These are phyloP conservation scores for Pandemis corylana DNA, from an alignment of 2,888 invertebrate genomes.

Conservation along the genomic window DNA sequence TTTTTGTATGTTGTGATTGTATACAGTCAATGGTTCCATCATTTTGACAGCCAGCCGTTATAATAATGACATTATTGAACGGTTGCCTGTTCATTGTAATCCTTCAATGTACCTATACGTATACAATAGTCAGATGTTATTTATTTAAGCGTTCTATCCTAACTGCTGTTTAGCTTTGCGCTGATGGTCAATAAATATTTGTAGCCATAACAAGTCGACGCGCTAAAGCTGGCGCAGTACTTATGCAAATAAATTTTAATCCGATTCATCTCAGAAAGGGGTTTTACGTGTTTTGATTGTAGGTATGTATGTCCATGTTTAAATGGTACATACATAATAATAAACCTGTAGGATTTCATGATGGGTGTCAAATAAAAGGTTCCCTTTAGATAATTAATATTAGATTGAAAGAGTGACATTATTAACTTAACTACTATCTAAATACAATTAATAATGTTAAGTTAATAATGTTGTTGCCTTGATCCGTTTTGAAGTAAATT, in stretches of 20 bases:
- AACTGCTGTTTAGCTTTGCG: not conserved
- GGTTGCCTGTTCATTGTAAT: not conserved
- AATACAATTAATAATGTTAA: no score
- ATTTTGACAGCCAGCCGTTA: not conserved
- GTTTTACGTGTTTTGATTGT: not conserved
- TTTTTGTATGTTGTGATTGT: not conserved
- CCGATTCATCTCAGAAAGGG: not conserved
- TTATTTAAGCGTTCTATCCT: no score
- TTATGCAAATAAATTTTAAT: not conserved
- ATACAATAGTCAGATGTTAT: not conserved
- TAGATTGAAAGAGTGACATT: no score
- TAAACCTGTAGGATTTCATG: no score
- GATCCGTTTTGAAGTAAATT: no score
- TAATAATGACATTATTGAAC: not conserved
- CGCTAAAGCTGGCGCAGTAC: not conserved
- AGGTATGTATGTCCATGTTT: no score
- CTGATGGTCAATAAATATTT: not conserved
- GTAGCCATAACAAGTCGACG: not conserved
- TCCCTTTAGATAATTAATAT: no score
- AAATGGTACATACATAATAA: no score
- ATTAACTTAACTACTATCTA: no score
- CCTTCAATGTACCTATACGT: not conserved
- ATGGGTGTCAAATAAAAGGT: no score
- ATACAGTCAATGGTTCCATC: not conserved
- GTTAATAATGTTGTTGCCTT: no score